phyloP scores from a whole-genome alignment of 1,140 invertebrate genomes.

The Coboldia fuscipes region DNA sequence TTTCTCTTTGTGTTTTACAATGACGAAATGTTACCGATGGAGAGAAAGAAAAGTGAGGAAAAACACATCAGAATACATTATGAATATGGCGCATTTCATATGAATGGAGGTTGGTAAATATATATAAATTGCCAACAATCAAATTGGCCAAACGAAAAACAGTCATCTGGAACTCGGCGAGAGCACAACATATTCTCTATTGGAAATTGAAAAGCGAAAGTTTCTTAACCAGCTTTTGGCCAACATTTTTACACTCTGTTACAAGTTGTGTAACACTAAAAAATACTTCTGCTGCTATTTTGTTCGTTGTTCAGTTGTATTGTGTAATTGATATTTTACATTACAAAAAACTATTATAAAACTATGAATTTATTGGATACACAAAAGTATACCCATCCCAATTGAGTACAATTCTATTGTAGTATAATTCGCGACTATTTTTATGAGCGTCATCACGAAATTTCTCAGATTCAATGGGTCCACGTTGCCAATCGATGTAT shows the following conservation, averaged over 20 bases:
- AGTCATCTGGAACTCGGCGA: conserved; percentile 3
- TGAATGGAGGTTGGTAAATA: conserved; percentile 2
- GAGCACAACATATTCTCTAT: neutral
- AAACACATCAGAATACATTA: neutral
- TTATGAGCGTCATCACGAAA: too few relatives aligned
- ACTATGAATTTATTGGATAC: too few relatives aligned
- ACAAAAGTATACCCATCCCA: too few relatives aligned
- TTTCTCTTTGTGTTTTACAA: neutral
- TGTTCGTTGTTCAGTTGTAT: conserved; percentile 11
- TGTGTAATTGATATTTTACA: conserved; percentile 5
- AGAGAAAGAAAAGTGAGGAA: neutral
- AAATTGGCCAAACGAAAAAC: conserved; percentile 6
- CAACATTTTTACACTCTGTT: too few relatives aligned
- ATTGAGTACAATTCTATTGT: too few relatives aligned
- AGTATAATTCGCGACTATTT: too few relatives aligned
- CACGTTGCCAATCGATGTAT: too few relatives aligned
- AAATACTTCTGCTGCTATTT: conserved; percentile 9
- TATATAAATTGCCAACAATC: conserved; percentile 6
- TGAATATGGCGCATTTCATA: neutral
- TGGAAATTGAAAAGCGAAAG: conserved; percentile 8
- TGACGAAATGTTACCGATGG: neutral
- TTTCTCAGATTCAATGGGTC: too few relatives aligned
- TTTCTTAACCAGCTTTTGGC: too few relatives aligned
- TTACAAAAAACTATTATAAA: too few relatives aligned
- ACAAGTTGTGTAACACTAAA: too few relatives aligned